Conservation (phyloP, 1,140 invertebrate species). For the Parapsyche elsis region DNA sequence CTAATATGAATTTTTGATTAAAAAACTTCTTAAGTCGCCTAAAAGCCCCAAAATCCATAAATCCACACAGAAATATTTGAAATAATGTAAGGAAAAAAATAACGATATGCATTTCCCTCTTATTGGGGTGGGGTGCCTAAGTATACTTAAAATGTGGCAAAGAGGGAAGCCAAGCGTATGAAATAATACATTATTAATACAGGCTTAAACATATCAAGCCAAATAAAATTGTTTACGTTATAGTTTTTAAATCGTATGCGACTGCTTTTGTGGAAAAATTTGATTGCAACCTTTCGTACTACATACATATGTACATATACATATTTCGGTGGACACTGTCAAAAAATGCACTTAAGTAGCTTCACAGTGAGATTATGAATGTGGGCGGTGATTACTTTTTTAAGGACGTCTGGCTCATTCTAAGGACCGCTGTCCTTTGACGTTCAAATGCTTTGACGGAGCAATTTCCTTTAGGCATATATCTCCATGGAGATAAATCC, state of each 20-base stretch:
- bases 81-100: slow-evolving; percentile 1
- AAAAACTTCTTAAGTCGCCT: neutral
- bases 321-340: neutral
- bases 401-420: slow-evolving; percentile 32
- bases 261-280: too few relatives aligned
- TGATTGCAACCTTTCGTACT: too few relatives aligned
- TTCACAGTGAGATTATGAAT: too few relatives aligned
- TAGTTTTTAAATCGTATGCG: too few relatives aligned
- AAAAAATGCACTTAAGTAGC: neutral
- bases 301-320: too few relatives aligned
- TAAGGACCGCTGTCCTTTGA: slow-evolving; percentile 50
- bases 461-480: slow-evolving; percentile 53
- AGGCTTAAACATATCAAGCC: too few relatives aligned
- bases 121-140: neutral
- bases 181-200: too few relatives aligned
- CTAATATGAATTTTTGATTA: slow-evolving; percentile 18
- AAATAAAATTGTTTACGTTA: too few relatives aligned
- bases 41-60: slow-evolving; percentile 15
- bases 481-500: slow-evolving; percentile 51
- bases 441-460: slow-evolving; percentile 47
- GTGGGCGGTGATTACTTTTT: slow-evolving; percentile 37
- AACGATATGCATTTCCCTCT: slow-evolving; percentile 10
- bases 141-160: neutral
- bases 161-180: too few relatives aligned
- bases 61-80: neutral